Base-by-base conservation (phyloP, 2,797 vertebrate species). In the Phyllotis vaccarum region DNA sequence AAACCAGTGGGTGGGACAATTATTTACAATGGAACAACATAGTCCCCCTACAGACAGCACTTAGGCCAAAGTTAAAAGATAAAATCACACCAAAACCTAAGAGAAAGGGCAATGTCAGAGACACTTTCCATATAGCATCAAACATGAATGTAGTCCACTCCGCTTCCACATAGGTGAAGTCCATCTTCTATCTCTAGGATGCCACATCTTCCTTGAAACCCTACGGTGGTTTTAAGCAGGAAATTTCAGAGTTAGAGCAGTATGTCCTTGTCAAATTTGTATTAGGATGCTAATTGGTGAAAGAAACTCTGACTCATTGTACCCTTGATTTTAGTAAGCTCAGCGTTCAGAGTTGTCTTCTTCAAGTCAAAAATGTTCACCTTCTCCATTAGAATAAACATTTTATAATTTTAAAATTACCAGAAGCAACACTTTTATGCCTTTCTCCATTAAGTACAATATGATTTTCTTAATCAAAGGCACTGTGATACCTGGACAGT, bases 251-350 rank as follows among this genome's bases (percentile, higher is more conserved):
- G 95, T 98, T 98, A 96, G 99, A 99, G 96, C 99, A 80, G 96
- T 98, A 99, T 98, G 99, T 99, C 68, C 98, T 99, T 97, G 99
- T 99, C 3, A 99, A 99, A 98, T 99, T 99, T 91, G 99, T 99
- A 86, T 99, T 99, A 3, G 99, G 99, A 98, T 99, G 99, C 97
- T 99, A 99, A 95, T 99, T 99, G 92, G 98, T 78, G 98, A 94
- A 70, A 99, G 98, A 96, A 99, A 98, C 19, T 98, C 99, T 98
- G 99, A 98, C 91, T 97, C 98, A 99, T 52, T 24, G 2, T 13
- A 62, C 2, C 6, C 24, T 31, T 64, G 37, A 64, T 62, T 19
- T 79, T 54, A 56, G 76, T 56, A 56, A 56, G 37, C 2, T 37
- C 52, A 79, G 19, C 76, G n/a, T 13, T 22, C 10, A 54, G 31